Conservation (phyloP, 2,113 vertebrate species). For the Strix uralensis region DNA sequence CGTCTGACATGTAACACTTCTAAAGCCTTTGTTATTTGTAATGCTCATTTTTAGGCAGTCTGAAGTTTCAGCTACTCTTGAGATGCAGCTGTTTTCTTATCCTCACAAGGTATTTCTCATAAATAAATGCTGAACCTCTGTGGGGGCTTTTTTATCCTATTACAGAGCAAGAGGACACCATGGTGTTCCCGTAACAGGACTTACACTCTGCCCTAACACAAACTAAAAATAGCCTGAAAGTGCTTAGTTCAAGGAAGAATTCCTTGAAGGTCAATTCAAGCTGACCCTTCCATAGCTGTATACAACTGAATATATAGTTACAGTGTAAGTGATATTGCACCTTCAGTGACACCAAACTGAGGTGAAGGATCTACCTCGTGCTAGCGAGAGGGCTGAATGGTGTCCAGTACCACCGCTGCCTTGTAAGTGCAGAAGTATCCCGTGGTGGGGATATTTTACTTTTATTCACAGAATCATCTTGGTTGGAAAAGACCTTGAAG, state of each 20-base stretch:
- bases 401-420: rapidly evolving
- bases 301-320: rapidly evolving
- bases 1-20: not conserved
- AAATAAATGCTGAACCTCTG: not conserved
- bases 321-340: rapidly evolving
- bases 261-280: not conserved
- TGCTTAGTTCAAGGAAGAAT: not conserved
- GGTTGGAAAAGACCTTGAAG: no score
- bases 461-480: not conserved
- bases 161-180: not conserved
- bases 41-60: not conserved
- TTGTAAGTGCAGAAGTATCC: rapidly evolving
- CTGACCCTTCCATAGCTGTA: not conserved
- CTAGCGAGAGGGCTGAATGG: no score
- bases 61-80: not conserved
- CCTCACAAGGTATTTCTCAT: not conserved
- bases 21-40: rapidly evolving
- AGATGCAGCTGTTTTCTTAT: not conserved
- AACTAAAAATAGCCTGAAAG: not conserved
- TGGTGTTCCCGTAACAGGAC: not conserved
- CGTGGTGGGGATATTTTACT: rapidly evolving
- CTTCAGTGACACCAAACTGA: not conserved
- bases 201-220: not conserved
- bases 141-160: not conserved
- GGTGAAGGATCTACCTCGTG: rapidly evolving